These are phyloP conservation scores for Shargacucullia verbasci DNA, from an alignment of 2,888 invertebrate species.

Conservation along the genomic window DNA sequence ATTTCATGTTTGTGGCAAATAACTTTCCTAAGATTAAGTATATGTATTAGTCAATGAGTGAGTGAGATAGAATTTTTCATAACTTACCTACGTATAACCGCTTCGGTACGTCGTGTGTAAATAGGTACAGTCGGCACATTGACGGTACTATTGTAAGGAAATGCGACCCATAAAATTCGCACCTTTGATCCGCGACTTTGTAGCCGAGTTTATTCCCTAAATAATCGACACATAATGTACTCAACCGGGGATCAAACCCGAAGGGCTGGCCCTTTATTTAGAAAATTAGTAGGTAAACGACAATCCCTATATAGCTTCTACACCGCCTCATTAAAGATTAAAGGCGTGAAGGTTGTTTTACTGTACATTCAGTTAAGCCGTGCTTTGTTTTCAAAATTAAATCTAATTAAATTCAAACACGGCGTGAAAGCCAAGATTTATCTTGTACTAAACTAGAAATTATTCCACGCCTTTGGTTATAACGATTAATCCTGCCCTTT, in stretches of 20 bases:
- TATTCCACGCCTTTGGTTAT: too few species aligned
- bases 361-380: constrained; percentile 15
- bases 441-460: constrained; percentile 14
- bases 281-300: too few species aligned
- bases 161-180: constrained; percentile 52
- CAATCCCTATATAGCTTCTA: too few species aligned
- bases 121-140: constrained; percentile 37
- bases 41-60: too few species aligned
- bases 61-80: too few species aligned
- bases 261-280: too few species aligned
- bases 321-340: background rate
- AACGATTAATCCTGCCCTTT: too few species aligned
- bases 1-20: too few species aligned
- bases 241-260: too few species aligned
- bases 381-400: constrained; percentile 29
- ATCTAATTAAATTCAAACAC: constrained; percentile 36
- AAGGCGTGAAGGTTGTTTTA: constrained; percentile 21
- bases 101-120: too few species aligned
- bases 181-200: constrained; percentile 53
- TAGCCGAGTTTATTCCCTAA: constrained; percentile 17
- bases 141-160: constrained; percentile 38
- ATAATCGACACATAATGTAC: constrained; percentile 3
- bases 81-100: too few species aligned
- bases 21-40: too few species aligned
- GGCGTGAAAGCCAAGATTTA: constrained; percentile 10